Percentiles rank a stretch among this genome's conserved stretches.
These are phyloP conservation scores for Anhinga rufa DNA, from an alignment of 2,113 vertebrate species.

Conservation along the genomic window DNA sequence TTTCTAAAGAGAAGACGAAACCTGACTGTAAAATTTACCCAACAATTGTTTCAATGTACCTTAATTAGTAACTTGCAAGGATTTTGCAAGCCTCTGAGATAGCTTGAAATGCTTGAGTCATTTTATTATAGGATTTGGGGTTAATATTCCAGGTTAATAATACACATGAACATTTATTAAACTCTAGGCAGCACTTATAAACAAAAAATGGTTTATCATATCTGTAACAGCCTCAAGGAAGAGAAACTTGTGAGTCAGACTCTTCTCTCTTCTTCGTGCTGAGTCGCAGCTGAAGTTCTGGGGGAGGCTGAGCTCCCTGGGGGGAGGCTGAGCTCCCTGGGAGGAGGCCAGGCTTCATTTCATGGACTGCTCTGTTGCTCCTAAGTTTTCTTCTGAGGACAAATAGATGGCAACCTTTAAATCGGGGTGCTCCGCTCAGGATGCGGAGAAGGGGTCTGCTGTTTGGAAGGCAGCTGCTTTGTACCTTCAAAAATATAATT, in stretches of 20 bases:
- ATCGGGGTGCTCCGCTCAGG: fast-evolving
- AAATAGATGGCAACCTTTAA: neutral
- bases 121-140: constrained; percentile 28
- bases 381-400: neutral
- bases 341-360: neutral
- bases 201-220: neutral
- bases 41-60: constrained; percentile 29
- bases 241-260: constrained; percentile 7
- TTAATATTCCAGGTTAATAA: constrained; percentile 53
- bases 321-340: neutral
- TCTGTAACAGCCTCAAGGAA: neutral
- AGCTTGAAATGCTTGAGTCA: constrained; percentile 25
- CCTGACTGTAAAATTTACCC: constrained; percentile 60
- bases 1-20: constrained; percentile 67
- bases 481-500: neutral
- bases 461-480: neutral
- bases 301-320: neutral
- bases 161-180: constrained; percentile 38
- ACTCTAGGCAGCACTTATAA: constrained; percentile 32
- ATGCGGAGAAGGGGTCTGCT: neutral
- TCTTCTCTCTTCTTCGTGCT: neutral
- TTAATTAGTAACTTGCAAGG: constrained; percentile 62
- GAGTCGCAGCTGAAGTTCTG: neutral
- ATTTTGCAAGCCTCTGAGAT: constrained; percentile 43
- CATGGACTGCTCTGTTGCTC: neutral